phyloP scores from a whole-genome alignment of 2,113 vertebrate species.

The Cephalopholis sonnerati region DNA sequence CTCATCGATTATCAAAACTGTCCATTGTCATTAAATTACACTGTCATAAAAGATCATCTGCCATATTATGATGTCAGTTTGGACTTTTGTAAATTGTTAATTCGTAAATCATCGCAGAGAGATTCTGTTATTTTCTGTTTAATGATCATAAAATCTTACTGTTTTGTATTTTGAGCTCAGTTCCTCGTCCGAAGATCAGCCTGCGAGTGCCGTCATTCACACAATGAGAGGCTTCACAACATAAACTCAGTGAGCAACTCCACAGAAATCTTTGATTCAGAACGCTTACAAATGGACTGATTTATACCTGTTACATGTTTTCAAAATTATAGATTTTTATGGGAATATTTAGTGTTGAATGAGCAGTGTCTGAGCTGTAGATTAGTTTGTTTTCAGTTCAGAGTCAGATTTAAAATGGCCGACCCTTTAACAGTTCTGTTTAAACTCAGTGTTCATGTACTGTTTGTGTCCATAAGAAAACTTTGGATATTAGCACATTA shows the following conservation, averaged over 20 bases:
- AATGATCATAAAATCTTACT: background rate
- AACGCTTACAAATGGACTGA: no score
- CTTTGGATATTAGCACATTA: no score
- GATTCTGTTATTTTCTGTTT: background rate
- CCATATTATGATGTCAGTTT: background rate
- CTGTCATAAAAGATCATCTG: background rate
- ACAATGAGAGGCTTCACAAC: background rate
- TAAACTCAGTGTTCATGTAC: background rate
- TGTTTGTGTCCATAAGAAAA: no score
- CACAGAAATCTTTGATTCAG: background rate
- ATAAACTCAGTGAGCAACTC: background rate
- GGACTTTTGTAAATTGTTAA: background rate
- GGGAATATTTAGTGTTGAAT: background rate
- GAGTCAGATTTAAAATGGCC: no score
- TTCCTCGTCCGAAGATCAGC: constrained; percentile 2
- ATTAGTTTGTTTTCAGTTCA: background rate
- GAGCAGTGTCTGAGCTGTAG: background rate
- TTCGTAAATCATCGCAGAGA: no score
- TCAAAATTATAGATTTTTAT: no score
- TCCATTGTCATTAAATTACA: no score
- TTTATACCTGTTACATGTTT: background rate
- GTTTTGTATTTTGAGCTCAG: constrained; percentile 21
- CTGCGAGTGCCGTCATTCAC: background rate
- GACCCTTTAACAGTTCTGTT: background rate
- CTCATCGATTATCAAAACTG: no score